Evolutionary conservation across 2,888 invertebrate species (phyloP), one percentile per base, ranked within the genome.

Genomic region (Lasiommata megera): DNA sequence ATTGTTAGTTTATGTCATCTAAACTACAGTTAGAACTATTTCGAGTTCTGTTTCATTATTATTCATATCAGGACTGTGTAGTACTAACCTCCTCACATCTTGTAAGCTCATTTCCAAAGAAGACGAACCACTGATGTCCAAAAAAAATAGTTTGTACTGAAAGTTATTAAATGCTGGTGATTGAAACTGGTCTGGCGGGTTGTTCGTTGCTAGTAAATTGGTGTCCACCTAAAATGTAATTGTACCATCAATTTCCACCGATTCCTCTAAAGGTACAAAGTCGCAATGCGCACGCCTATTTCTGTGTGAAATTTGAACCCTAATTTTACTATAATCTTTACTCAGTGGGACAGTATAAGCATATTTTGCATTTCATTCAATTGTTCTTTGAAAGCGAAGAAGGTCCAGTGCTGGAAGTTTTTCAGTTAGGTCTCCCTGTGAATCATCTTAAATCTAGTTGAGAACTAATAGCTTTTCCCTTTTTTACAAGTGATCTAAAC

Each of bases 101-200:
- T 94, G 94, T 54, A 95, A 79, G 65, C 93, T 93, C 70, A 94
- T 93, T 40, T 93, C 92, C 48, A 93, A 92, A 67, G 96, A 94
- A 47, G 90, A 92, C 28, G 93, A 93, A 0, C 97, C 96, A 68
- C 95, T 95, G 28, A 97, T 85, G 76, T 97, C 96, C 73, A 97
- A 84, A 71, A 93, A 93, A 63, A 95, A 93, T 46, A 97, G 79
- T 6, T 94, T 95, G 70, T 94, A 95, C 74, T 96, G 95, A 77
- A 96, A 95, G 46, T 94, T 95, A 68, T 93, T 95, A 74, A 95
- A 95, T 3, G 93, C 71, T 0, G 76, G 68, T 46, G 70, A 69
- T 0, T 72, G 67, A 64, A 79, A 89, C n/a, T 46, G 46, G 11
- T 96, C 95, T 1, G 92, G 92, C 46, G 94, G 93, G 1, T 74